Conservation (phyloP, 2,113 vertebrate genomes). For the Odontesthes bonariensis region DNA sequence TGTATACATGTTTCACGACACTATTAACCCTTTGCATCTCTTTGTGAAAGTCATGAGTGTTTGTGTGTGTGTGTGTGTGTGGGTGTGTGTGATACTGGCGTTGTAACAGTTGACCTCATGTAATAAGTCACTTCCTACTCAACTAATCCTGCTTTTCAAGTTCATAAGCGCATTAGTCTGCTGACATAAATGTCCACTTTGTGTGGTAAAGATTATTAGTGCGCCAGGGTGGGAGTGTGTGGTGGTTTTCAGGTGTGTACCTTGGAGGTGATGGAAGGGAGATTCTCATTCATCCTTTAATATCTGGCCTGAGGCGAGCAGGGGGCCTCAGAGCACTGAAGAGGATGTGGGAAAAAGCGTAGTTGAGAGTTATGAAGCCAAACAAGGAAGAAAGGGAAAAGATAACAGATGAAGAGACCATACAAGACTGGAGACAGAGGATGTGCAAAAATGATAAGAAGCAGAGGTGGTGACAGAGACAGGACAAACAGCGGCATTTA, state of each 20-base stretch:
- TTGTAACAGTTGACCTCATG: constrained; percentile 22
- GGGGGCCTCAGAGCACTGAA: constrained; percentile 28
- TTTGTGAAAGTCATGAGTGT: constrained; percentile 36
- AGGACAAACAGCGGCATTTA: constrained; percentile 2
- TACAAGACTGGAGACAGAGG: constrained; percentile 43
- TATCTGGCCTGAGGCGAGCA: constrained; percentile 65
- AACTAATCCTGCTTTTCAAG: constrained; percentile 21
- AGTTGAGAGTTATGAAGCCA: constrained; percentile 43
- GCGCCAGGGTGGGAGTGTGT: constrained; percentile 28
- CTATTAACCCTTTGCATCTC: constrained; percentile 60
- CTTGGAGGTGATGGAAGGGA: constrained; percentile 75
- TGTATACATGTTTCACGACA: constrained; percentile 66
- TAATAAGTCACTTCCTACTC: constrained; percentile 60
- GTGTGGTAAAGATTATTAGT: constrained; percentile 47
- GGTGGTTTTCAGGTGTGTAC: constrained; percentile 78
- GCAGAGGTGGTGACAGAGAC: constrained; percentile 24
- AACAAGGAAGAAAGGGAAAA: constrained; percentile 38
- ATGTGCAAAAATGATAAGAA: constrained; percentile 9
- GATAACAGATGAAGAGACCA: constrained; percentile 49
- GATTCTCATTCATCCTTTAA: constrained; percentile 84
- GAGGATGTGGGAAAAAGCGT: constrained; percentile 39
- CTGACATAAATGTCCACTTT: constrained; percentile 23
- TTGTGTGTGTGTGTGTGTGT: too few relatives aligned
- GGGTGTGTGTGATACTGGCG: constrained; percentile 50
- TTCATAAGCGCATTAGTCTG: constrained; percentile 36